Evolutionary conservation across 2,113 vertebrate species (phyloP).

Genomic region (Psammodynastes pulverulentus): DNA sequence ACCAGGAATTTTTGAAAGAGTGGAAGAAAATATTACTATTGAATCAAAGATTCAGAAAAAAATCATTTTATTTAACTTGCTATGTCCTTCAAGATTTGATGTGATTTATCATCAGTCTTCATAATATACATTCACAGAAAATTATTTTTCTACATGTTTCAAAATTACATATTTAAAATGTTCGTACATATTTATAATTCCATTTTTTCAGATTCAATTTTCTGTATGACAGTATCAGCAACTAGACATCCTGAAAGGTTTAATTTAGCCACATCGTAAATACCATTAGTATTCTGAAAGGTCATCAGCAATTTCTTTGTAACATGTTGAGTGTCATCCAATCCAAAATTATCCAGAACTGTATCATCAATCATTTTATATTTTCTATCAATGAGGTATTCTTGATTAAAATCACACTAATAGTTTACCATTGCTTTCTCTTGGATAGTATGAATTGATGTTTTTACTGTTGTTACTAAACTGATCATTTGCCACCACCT

Average conservation of each 20-base stretch:
- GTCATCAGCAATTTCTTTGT: not conserved
- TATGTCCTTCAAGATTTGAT: conserved; percentile 27
- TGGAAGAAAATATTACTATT: conserved; percentile 3
- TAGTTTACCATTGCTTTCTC: not conserved
- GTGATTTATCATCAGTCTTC: conserved; percentile 12
- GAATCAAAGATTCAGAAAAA: conserved; percentile 39
- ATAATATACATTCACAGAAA: not conserved
- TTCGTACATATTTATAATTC: not conserved
- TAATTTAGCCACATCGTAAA: not conserved
- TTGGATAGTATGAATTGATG: not conserved
- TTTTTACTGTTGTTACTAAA: not conserved
- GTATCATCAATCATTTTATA: not conserved
- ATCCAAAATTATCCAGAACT: not conserved
- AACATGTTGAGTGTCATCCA: not conserved
- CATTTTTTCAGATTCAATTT: not conserved
- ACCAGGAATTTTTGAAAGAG: conserved; percentile 48
- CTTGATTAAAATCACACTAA: not conserved
- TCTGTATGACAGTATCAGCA: not conserved
- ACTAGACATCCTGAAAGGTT: not conserved
- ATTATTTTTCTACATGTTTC: not conserved
- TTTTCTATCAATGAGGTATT: not conserved
- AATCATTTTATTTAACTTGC: not conserved
- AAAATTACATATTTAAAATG: not conserved
- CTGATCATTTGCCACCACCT: not conserved
- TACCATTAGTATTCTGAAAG: not conserved